Conservation (phyloP, 2,113 vertebrate species). For the Cyprinodon brontotheroides region DNA sequence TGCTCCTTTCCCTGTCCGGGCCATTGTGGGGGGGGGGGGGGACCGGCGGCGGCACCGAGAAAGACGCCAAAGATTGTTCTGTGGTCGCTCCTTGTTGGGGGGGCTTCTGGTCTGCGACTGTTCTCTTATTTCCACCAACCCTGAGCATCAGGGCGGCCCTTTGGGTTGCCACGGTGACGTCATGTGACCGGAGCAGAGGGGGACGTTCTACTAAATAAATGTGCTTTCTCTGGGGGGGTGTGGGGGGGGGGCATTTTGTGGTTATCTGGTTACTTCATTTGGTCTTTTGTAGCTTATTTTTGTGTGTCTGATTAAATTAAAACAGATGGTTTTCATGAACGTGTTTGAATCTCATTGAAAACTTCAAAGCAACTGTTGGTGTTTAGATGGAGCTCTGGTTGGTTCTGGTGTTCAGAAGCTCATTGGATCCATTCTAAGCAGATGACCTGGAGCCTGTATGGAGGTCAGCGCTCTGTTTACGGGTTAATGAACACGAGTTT, state of each 20-base stretch:
- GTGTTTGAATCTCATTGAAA: slow-evolving; percentile 2
- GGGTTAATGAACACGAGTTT: too few relatives aligned
- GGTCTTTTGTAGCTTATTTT: slow-evolving; percentile 81
- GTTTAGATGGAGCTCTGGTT: neutral
- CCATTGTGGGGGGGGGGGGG: slow-evolving; percentile 17
- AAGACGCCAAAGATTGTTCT: slow-evolving; percentile 74
- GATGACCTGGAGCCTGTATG: too few relatives aligned
- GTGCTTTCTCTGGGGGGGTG: slow-evolving; percentile 41
- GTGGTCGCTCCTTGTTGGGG: slow-evolving; percentile 58
- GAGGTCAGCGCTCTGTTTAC: too few relatives aligned
- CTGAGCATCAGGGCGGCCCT: slow-evolving; percentile 45
- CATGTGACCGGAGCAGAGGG: slow-evolving; percentile 66
- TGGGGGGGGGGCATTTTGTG: slow-evolving; percentile 60
- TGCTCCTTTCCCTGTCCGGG: slow-evolving; percentile 3
- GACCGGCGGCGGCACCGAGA: slow-evolving; percentile 62
- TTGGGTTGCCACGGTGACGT: slow-evolving; percentile 60
- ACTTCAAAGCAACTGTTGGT: neutral
- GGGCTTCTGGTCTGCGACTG: slow-evolving; percentile 45
- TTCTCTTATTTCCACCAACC: slow-evolving; percentile 21
- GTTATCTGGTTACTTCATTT: slow-evolving; percentile 69
- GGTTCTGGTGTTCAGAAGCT: neutral
- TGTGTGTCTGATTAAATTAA: slow-evolving; percentile 80
- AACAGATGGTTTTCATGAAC: slow-evolving; percentile 70
- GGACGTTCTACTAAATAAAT: slow-evolving; percentile 59
- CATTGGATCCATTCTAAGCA: too few relatives aligned